Conservation (phyloP, 1,140 invertebrate genomes). For the Drosophila guanche region DNA sequence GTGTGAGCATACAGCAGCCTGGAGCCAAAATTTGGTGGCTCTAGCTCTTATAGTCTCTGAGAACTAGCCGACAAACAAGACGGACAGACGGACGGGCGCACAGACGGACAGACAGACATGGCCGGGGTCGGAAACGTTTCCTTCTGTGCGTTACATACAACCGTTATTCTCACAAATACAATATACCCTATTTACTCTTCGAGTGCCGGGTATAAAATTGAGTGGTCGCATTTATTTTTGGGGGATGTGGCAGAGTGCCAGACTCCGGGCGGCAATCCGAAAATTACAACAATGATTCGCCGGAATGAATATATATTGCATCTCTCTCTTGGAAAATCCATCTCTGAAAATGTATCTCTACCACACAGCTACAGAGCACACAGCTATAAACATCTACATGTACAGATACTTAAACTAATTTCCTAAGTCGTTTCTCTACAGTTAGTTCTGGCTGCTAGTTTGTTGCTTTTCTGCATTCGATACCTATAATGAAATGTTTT, state of each 20-base stretch:
- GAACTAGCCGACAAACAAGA: no score
- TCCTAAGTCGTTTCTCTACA: slow-evolving; percentile 24
- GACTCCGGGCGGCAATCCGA: slow-evolving; percentile 23
- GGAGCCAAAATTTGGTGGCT: no score
- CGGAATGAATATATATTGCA: slow-evolving; percentile 31
- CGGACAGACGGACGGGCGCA: no score
- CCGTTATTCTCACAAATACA: no score
- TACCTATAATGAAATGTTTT: slow-evolving; percentile 75
- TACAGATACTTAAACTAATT: slow-evolving; percentile 60
- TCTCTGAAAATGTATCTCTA: slow-evolving; percentile 23
- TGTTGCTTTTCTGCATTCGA: slow-evolving; percentile 52
- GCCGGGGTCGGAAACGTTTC: no score
- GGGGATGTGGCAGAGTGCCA: slow-evolving; percentile 21
- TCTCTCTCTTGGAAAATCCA: slow-evolving; percentile 28
- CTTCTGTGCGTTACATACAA: no score
- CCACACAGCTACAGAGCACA: slow-evolving; percentile 5
- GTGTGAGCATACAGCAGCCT: no score
- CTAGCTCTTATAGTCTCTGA: no score
- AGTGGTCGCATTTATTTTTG: slow-evolving; percentile 68
- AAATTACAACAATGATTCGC: slow-evolving; percentile 28
- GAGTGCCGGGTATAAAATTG: slow-evolving; percentile 29
- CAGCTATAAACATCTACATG: not conserved
- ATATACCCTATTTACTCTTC: no score
- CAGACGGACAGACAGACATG: no score
- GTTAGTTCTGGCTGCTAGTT: slow-evolving; percentile 31